Evolutionary conservation across 2,888 invertebrate genomes (phyloP).

Genomic region (Apodemia mormo): DNA sequence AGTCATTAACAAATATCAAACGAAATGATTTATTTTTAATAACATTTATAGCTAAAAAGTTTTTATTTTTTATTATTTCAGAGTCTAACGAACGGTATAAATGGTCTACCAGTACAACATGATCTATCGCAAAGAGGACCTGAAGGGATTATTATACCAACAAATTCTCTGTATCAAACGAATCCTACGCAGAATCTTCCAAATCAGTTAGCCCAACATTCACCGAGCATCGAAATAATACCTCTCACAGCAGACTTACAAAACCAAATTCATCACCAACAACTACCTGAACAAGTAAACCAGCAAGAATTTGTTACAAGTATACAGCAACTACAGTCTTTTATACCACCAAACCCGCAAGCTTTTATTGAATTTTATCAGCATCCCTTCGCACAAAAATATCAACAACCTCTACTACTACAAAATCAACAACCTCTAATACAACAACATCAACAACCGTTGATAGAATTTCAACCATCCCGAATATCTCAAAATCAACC

Average conservation of each 20-base stretch:
- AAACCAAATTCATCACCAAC: constrained; percentile 35
- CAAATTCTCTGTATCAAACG: constrained; percentile 74
- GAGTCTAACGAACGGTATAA: constrained; percentile 53
- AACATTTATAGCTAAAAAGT: no score
- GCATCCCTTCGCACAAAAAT: constrained; percentile 39
- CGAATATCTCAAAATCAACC: not conserved
- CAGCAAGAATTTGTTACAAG: constrained; percentile 32
- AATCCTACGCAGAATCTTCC: constrained; percentile 75
- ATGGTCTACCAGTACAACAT: constrained; percentile 56
- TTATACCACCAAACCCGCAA: not conserved
- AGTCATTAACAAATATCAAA: no score
- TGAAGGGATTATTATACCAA: constrained; percentile 64
- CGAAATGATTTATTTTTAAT: no score
- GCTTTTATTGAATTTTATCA: not conserved
- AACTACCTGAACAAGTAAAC: constrained; percentile 40
- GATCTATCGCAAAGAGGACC: constrained; percentile 59
- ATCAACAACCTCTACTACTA: constrained; percentile 34
- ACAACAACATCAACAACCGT: not conserved
- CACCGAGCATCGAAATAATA: constrained; percentile 67
- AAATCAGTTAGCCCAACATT: constrained; percentile 63
- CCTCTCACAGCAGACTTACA: constrained; percentile 62
- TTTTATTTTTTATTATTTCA: constrained; percentile 36
- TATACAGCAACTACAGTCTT: constrained; percentile 1
- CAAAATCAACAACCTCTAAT: not conserved
- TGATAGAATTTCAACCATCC: not conserved